A percentile compares a stretch with the other conserved stretches of the same genome.
Conservation (phyloP, 2,797 vertebrate genomes). For the Lateolabrax maculatus region DNA sequence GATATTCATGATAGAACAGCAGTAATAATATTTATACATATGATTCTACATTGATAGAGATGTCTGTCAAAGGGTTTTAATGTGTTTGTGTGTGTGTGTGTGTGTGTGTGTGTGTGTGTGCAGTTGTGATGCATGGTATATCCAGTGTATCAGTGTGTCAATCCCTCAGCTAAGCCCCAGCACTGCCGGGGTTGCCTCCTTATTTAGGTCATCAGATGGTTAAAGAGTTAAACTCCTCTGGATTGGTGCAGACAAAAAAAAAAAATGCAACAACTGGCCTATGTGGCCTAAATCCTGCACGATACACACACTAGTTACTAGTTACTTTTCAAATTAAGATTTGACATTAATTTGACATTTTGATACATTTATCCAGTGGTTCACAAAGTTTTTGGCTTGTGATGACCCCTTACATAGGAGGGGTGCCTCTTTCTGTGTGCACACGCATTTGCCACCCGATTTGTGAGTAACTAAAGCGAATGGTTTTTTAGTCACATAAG, state of each 20-base stretch:
- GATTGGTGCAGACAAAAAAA: conserved; percentile 40
- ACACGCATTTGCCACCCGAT: no score
- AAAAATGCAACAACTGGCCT: conserved; percentile 29
- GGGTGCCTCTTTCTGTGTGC: no score
- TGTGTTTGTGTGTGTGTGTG: not conserved
- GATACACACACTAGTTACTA: not conserved
- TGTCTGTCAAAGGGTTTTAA: conserved; percentile 19
- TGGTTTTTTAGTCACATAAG: no score
- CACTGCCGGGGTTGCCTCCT: conserved; percentile 62
- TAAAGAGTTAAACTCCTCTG: conserved; percentile 59
- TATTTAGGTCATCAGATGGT: conserved; percentile 77
- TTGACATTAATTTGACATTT: no score
- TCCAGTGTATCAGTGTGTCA: conserved; percentile 69
- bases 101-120: not conserved
- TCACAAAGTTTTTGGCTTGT: no score
- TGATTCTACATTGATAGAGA: not conserved
- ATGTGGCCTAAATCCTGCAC: conserved; percentile 43
- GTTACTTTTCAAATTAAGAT: no score
- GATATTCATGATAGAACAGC: not conserved
- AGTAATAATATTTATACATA: not conserved
- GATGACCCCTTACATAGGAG: no score
- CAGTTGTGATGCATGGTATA: conserved; percentile 35
- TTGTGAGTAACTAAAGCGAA: no score
- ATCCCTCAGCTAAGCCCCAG: conserved; percentile 61
- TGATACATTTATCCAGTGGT: no score